These are phyloP conservation scores for Ammodytes marinus DNA, from an alignment of 2,113 vertebrate genomes.

Conservation along the genomic window DNA sequence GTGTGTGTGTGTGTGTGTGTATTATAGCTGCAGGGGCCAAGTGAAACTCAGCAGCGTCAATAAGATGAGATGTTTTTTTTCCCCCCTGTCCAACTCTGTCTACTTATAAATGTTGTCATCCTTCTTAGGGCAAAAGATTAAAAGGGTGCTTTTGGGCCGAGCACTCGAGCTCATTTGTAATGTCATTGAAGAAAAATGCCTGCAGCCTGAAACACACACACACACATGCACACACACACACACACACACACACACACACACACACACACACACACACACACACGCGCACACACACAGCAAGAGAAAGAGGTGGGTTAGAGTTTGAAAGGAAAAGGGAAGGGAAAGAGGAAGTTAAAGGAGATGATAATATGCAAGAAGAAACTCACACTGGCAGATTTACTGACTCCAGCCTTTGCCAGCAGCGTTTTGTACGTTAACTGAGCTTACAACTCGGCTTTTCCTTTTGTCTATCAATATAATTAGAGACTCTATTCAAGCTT, in stretches of 20 bases:
- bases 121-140: slow-evolving; percentile 71
- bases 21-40: slow-evolving; percentile 41
- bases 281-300: not conserved
- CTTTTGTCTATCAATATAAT: slow-evolving; percentile 37
- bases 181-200: slow-evolving; percentile 48
- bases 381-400: not conserved
- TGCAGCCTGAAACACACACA: slow-evolving; percentile 39
- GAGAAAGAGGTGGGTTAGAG: not conserved
- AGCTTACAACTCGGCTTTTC: slow-evolving; percentile 22
- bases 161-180: slow-evolving; percentile 66
- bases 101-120: slow-evolving; percentile 71
- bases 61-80: slow-evolving; percentile 39
- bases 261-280: not conserved
- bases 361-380: slow-evolving; percentile 24
- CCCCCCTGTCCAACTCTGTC: slow-evolving; percentile 47
- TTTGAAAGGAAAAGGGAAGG: not conserved
- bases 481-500: slow-evolving; percentile 3
- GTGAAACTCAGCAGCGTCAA: slow-evolving; percentile 58
- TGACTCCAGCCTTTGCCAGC: slow-evolving; percentile 20
- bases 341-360: not conserved
- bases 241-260: slow-evolving; percentile 4
- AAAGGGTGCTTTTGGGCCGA: slow-evolving; percentile 64
- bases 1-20: slow-evolving; percentile 26
- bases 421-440: slow-evolving; percentile 9
- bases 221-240: slow-evolving; percentile 18